phyloP scores from a whole-genome alignment of 2,888 invertebrate species.

The Mamestra brassicae region DNA sequence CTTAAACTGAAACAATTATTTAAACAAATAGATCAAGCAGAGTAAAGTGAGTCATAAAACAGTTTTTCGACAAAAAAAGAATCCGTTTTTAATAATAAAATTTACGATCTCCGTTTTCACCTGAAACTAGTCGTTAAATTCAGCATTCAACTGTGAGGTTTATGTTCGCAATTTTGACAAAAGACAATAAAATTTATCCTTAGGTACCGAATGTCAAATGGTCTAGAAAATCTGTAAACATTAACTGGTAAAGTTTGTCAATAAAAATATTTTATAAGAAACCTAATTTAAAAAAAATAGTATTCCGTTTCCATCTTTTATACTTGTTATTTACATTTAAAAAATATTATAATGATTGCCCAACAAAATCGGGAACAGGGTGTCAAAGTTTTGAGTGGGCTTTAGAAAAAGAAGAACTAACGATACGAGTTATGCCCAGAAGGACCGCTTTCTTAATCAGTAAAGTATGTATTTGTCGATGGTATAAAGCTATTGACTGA shows the following conservation, averaged over 20 bases:
- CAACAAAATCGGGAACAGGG: too few relatives aligned
- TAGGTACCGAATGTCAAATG: conserved; percentile 30
- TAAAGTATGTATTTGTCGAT: too few relatives aligned
- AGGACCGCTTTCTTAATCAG: too few relatives aligned
- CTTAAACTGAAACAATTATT: not conserved
- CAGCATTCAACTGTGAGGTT: conserved; percentile 48
- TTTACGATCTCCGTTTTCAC: conserved; percentile 53
- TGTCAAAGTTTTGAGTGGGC: too few relatives aligned
- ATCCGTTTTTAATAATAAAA: conserved; percentile 45
- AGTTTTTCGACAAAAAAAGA: conserved; percentile 31
- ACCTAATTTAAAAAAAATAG: too few relatives aligned
- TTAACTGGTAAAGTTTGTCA: not conserved
- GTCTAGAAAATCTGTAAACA: conserved; percentile 19
- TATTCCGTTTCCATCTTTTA: too few relatives aligned
- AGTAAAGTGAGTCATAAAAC: conserved; percentile 34
- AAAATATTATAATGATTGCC: too few relatives aligned
- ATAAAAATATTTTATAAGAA: too few relatives aligned
- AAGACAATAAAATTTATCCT: conserved; percentile 51
- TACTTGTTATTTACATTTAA: too few relatives aligned
- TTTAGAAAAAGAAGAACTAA: too few relatives aligned
- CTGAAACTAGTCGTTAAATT: conserved; percentile 59
- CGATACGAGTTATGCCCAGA: too few relatives aligned
- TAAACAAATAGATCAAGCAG: conserved; percentile 8
- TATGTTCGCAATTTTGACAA: conserved; percentile 50
- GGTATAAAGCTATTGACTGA: too few relatives aligned